These are phyloP conservation scores for Acipenser oxyrinchus DNA, from an alignment of 2,797 vertebrate genomes.

Conservation along the genomic window DNA sequence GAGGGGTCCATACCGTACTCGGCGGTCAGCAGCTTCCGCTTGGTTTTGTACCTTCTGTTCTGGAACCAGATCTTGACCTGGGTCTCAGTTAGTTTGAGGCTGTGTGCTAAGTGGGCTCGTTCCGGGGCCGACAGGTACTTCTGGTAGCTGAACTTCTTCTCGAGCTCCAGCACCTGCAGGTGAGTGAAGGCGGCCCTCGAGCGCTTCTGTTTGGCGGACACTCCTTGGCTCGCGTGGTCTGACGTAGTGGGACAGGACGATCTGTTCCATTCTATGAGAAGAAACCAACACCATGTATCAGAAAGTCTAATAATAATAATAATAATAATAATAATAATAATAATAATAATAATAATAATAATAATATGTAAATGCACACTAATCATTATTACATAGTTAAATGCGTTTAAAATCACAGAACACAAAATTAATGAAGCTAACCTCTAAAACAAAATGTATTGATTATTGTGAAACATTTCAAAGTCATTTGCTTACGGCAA, in stretches of 20 bases:
- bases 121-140: conserved; percentile 87
- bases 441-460: no score
- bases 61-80: conserved; percentile 99
- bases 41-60: conserved; percentile 94
- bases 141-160: conserved; percentile 86
- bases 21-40: conserved; percentile 70
- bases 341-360: neutral
- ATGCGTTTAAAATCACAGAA: no score
- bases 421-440: no score
- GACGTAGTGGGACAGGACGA: conserved; percentile 30
- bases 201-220: conserved; percentile 61
- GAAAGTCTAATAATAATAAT: neutral
- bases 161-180: conserved; percentile 82
- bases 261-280: conserved; percentile 31
- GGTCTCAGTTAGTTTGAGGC: conserved; percentile 86
- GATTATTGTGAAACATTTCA: no score
- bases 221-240: neutral
- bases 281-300: conserved; percentile 7
- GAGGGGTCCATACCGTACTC: conserved; percentile 46
- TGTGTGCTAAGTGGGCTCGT: conserved; percentile 76
- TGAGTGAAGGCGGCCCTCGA: conserved; percentile 87
- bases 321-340: no score
- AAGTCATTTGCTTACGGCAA: no score
- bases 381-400: no score
- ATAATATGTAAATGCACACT: neutral